These are phyloP conservation scores for Epizoanthus illoricatus DNA, from an alignment of 92 coral and sea anemone species.

Conservation along the genomic window DNA sequence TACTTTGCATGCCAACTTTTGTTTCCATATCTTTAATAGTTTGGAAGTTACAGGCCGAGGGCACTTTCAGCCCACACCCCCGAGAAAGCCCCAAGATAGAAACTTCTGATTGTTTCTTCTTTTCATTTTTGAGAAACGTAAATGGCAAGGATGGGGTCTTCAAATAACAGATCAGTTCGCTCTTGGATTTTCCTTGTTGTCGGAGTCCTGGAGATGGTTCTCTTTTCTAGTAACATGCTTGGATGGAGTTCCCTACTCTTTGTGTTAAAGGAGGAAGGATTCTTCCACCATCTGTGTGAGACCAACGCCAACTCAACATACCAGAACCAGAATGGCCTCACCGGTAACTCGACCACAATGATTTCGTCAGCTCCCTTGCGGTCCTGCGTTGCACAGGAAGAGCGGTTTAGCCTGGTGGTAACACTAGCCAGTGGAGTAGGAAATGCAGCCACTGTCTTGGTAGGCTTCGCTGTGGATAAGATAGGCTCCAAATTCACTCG, in stretches of 20 bases:
- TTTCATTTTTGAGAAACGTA: too few relatives aligned
- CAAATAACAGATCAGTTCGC: constrained; percentile 17
- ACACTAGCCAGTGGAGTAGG: constrained; percentile 21
- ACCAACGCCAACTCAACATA: neutral
- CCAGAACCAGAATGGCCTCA: too few relatives aligned
- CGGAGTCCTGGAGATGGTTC: constrained; percentile 33
- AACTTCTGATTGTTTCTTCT: too few relatives aligned
- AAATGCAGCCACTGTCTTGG: constrained; percentile 19
- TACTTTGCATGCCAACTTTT: too few relatives aligned
- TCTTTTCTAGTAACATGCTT: constrained; percentile 49
- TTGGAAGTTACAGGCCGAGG: too few relatives aligned
- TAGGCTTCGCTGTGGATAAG: constrained; percentile 56
- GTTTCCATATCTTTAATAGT: too few relatives aligned
- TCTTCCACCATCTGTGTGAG: constrained; percentile 47
- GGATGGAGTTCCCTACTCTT: constrained; percentile 60
- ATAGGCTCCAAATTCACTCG: constrained; percentile 46
- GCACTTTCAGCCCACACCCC: too few relatives aligned
- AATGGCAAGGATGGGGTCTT: too few relatives aligned
- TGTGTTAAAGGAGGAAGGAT: constrained; percentile 46
- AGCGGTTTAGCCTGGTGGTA: constrained; percentile 44
- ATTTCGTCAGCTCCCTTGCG: neutral
- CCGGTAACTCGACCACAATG: neutral
- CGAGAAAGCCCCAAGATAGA: too few relatives aligned
- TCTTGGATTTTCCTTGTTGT: constrained; percentile 40
- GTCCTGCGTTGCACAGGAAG: constrained; percentile 54